Evolutionary conservation across 2,797 vertebrate species (phyloP), one percentile per base, ranked within the genome.

Genomic region (Lindbergichthys nudifrons): DNA sequence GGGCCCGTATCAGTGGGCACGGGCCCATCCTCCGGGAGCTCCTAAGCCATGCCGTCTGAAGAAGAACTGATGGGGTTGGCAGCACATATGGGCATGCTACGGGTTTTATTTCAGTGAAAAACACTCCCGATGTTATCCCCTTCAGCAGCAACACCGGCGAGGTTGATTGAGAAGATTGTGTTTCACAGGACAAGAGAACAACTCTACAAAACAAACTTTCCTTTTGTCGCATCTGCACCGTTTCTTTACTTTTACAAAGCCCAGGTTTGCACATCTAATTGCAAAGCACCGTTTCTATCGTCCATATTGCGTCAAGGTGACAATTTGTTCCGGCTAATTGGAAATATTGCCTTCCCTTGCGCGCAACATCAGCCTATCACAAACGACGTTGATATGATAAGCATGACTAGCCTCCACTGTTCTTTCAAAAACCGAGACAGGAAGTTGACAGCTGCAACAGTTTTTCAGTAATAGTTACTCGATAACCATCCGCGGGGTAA

Each of bases 11-110:
- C 94, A 94, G 92, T 93, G 93, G 93, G 93, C 93, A 90, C 89
- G 82, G 89, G 93, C 91, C 93, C 89, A 88, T 95, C 93, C 94
- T 91, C 88, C 75, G 94, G 93, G 93, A 95, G 92, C 92, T 92
- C 91, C 93, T 92, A 93, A 94, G 93, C 94, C 94, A 92, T 95
- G 94, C 93, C 85, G 92, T 95, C 91, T 94, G 91, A 95, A 93
- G 92, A 92, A 93, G 91, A 94, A 95, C 93, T 92, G 92, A 93
- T 93, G 93, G 92, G 89, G 82, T 94, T 96, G 95, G 94, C 95
- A 95, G 90, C 87, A 92, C 92, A 93, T 92, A 91, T 93, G 93
- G 92, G 92, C 93, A 92, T 83, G 87, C 83, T 79, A 86, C 63
- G 88, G 85, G 82, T 91, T 92, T 93, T 90, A 92, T 93, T 94